Percentiles rank a stretch among this genome's conserved stretches.
Evolutionary conservation across 2,113 vertebrate species (phyloP).

Genomic region (Leiothrix lutea): DNA sequence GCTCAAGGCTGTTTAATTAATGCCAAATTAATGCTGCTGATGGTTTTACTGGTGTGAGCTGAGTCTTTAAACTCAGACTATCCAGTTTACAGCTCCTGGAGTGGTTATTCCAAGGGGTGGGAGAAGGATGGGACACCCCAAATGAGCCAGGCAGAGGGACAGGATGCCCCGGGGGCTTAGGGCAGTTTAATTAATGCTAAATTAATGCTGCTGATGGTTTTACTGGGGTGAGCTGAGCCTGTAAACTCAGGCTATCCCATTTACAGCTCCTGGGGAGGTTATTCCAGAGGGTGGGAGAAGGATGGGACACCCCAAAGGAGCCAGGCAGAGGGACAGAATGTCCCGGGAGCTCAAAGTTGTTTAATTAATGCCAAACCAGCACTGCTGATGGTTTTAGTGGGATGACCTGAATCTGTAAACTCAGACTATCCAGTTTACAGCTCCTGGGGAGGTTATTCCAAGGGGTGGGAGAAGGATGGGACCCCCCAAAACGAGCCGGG

Average conservation of each 20-base stretch:
- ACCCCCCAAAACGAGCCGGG: accelerated
- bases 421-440: accelerated
- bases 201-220: accelerated
- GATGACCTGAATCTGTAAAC: accelerated
- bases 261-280: neutral
- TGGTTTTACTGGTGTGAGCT: accelerated
- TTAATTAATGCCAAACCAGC: accelerated
- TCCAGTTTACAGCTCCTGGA: neutral
- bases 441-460: neutral
- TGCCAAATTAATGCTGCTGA: no score
- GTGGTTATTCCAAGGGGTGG: neutral
- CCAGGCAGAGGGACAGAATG: accelerated
- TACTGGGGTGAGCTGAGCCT: neutral
- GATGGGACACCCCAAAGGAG: neutral
- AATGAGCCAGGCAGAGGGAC: no score
- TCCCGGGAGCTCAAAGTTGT: neutral
- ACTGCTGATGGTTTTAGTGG: accelerated
- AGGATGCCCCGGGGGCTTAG: neutral
- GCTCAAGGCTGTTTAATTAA: neutral
- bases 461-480: neutral
- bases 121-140: neutral
- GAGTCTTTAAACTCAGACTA: neutral
- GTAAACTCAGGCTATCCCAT: accelerated
- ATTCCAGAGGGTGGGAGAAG: neutral
- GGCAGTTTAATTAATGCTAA: no score